A percentile compares a stretch with the other conserved stretches of the same genome.
Evolutionary conservation across 2,888 invertebrate genomes (phyloP).

Genomic region (Nomada goodeniana): DNA sequence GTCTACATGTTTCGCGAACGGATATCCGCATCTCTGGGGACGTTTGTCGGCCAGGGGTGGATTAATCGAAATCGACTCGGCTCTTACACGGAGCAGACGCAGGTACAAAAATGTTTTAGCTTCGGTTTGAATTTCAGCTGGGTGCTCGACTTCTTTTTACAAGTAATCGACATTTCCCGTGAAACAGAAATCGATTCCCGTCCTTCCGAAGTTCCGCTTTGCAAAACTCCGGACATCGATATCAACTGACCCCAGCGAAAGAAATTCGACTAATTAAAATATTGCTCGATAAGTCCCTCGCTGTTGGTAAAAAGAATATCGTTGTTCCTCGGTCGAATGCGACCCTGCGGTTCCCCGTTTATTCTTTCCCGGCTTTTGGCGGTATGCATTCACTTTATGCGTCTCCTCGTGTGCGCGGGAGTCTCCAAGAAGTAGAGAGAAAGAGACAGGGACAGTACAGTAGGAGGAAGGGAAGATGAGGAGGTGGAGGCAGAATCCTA

Average conservation of each 20-base stretch:
- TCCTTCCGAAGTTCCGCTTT: neutral
- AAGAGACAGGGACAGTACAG: conserved; percentile 15
- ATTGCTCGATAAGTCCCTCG: neutral
- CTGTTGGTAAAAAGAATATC: neutral
- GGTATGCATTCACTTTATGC: conserved; percentile 53
- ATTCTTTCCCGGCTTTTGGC: conserved; percentile 46
- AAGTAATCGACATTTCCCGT: too few species aligned
- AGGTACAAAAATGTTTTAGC: neutral
- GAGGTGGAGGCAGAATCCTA: conserved; percentile 70
- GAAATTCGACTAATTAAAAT: neutral
- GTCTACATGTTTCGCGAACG: conserved; percentile 48
- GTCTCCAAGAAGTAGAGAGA: conserved; percentile 31
- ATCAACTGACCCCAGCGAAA: neutral
- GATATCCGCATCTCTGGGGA: conserved; percentile 23
- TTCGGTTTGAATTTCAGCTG: too few species aligned
- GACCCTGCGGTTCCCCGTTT: conserved; percentile 36
- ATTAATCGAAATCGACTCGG: conserved; percentile 44
- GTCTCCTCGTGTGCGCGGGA: conserved; percentile 52
- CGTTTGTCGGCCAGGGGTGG: conserved; percentile 56
- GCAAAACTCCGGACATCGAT: neutral
- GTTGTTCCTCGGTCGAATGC: conserved; percentile 7
- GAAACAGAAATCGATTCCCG: neutral
- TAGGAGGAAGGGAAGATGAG: conserved; percentile 46
- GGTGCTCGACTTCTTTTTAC: too few species aligned
- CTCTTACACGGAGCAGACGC: conserved; percentile 4